Evolutionary conservation across 2,113 vertebrate species (phyloP), one percentile per base, ranked within the genome.

Genomic region (Stictonetta naevosa): DNA sequence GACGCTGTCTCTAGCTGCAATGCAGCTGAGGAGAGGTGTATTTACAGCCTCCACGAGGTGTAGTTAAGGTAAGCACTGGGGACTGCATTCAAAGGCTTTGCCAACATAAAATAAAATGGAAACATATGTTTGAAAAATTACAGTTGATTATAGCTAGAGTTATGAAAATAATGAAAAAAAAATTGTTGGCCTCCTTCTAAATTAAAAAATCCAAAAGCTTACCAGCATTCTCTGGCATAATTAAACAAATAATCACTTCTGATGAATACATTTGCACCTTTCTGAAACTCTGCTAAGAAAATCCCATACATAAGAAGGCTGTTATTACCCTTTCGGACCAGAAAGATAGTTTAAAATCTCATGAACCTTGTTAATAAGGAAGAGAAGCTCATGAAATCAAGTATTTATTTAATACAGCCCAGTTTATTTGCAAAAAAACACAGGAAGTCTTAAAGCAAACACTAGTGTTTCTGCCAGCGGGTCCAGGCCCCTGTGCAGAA

Each of bases 121-220:
- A 97, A 95, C 95, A 96, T 73, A 93, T 88, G 97, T 84, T 87
- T 95, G 95, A 96, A 94, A 97, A 96, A 96, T 93, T 93, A 69
- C 26, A 87, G 84, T 50, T 94, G 91, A 96, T 96, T 95, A 93
- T 21, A 78, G 92, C 38, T 72, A 67, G 68, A 94, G 88, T 92
- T 94, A 96, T 63, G 79, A 96, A 92, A 98, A 97, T 50, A 96
- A 91, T 88, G 82, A 90, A 83, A 90, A 95, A 86, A 93, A 88
- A 20, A 14, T 77, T 71, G 67, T 9, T 83, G 81, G 85, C 34
- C 67, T 88, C 38, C 80, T 89, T 55, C 46, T 88, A 86, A 84
- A 93, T 94, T 63, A 97, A 85, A 90, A 97, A 92, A 91, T 80
- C 96, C 42, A 94, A 96, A 96, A 89, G 94, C 92, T 94, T 94